Base-by-base conservation (phyloP, 2,888 invertebrate genomes). In the Rutpela maculata region DNA sequence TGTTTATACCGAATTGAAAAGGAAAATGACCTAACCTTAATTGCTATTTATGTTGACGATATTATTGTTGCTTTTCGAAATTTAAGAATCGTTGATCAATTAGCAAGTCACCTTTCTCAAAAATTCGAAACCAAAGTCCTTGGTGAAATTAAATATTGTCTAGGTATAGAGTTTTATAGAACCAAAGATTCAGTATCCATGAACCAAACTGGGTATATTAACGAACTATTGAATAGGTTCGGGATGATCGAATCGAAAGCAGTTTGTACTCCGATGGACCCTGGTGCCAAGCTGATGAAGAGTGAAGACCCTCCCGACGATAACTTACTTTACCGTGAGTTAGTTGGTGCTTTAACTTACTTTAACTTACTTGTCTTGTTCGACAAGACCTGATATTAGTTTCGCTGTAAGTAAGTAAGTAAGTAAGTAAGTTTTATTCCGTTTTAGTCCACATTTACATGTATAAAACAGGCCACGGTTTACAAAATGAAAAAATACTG, bases 161-260 rank as follows among this genome's bases (percentile, higher is more conserved):
- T 85, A 18, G 84, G 84, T 55, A 80, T 86, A 1, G 82, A 85
- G 78, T 81, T 85, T 63, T 60, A 68, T 19, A 55, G 69, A 62
- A 50, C 71, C 17, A 68, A 77, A 15, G 73, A 72, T 35, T 66
- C 59, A 74, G 79, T 82, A 26, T n/a, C 15, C 18, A 56, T 81
- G 55, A 19, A 76, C 56, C 84, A 86, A 73, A 72, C 60, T 26
- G 79, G 78, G n/a, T 85, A 86, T 62, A 80, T 86, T 43, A 73
- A 67, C 6, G 81, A 84, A n/a, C 22, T 85, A 15, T 69, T 86
- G 38, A 71, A 79, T 60, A 66, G 82, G n/a, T 87, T 84, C 74
- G 75, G 79, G 35, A 86, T 87, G 85, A 73, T 75, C 15, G 75
- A 86, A 62, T 82, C 80, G 19, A 85, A 86, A 43, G 76, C 84